These are phyloP conservation scores for Yponomeuta evonymella DNA, from an alignment of 2,888 invertebrate species.

Conservation along the genomic window DNA sequence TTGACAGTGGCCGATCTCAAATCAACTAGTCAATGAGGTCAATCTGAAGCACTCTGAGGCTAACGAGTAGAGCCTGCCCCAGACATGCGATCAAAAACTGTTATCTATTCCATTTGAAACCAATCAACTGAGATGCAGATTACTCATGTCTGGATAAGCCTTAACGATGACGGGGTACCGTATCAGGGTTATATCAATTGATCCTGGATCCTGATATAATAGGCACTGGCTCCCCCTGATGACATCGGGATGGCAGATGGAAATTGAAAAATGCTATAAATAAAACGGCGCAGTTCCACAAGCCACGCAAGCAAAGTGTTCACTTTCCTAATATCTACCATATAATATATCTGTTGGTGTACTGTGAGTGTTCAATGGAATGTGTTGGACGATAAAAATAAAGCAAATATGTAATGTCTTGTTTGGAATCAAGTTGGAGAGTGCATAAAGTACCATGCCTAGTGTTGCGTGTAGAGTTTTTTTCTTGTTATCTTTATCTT, in stretches of 20 bases:
- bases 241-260: constrained; percentile 8
- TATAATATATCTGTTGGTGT: background rate
- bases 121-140: background rate
- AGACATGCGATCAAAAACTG: background rate
- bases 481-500: too few species aligned
- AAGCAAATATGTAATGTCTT: background rate
- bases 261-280: constrained; percentile 13
- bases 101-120: background rate
- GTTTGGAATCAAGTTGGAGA: too few species aligned
- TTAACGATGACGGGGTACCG: constrained; percentile 39
- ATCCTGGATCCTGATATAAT: constrained; percentile 16
- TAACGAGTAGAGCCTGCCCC: constrained; percentile 59
- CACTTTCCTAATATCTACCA: background rate
- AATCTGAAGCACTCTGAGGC: constrained; percentile 61
- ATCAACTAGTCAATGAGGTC: constrained; percentile 46
- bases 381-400: background rate
- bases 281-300: constrained; percentile 11
- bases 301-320: background rate
- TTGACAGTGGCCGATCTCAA: constrained; percentile 4
- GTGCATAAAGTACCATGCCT: too few species aligned
- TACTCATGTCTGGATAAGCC: background rate
- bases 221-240: constrained; percentile 23
- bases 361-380: background rate
- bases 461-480: too few species aligned
- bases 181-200: constrained; percentile 67